Percentiles rank a stretch among this genome's conserved stretches.
These are phyloP conservation scores for Zhuqinia jingwanae DNA, from an alignment of 2,888 invertebrate species.

Conservation along the genomic window DNA sequence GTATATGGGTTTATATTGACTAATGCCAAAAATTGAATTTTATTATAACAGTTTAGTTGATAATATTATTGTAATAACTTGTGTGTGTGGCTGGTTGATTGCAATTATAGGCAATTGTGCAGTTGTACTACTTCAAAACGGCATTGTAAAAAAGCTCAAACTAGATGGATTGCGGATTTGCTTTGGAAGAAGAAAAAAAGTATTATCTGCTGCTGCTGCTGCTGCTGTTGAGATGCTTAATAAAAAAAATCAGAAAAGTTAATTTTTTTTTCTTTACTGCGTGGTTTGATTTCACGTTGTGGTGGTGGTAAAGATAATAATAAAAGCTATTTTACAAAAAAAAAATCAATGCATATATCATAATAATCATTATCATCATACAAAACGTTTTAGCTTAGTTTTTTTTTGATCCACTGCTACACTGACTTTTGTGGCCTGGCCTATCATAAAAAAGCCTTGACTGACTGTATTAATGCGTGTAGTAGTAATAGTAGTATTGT, in stretches of 20 bases:
- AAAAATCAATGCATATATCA: neutral
- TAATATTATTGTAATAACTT: constrained; percentile 18
- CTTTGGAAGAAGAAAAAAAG: too few species aligned
- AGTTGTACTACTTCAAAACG: constrained; percentile 35
- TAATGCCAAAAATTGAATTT: neutral
- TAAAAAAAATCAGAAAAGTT: neutral
- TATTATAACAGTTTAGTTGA: neutral
- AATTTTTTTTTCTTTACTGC: neutral
- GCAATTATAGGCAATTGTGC: constrained; percentile 58
- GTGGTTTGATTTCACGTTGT: neutral
- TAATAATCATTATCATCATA: constrained; percentile 34
- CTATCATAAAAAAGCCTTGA: constrained; percentile 6
- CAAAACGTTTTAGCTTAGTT: constrained; percentile 21
- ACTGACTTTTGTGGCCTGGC: constrained; percentile 24
- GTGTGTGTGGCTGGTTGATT: constrained; percentile 28
- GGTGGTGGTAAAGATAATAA: constrained; percentile 22
- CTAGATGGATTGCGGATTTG: constrained; percentile 60
- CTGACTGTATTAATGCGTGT: constrained; percentile 23
- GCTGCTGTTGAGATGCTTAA: too few species aligned
- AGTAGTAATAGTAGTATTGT: too few species aligned
- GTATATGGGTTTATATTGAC: neutral
- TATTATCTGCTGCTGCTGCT: constrained; percentile 5
- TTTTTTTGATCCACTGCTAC: constrained; percentile 15
- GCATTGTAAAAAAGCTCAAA: constrained; percentile 45
- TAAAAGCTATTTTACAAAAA: constrained; percentile 58